Evolutionary conservation across 2,113 vertebrate species (phyloP).

Genomic region (Malaclemys terrapin): DNA sequence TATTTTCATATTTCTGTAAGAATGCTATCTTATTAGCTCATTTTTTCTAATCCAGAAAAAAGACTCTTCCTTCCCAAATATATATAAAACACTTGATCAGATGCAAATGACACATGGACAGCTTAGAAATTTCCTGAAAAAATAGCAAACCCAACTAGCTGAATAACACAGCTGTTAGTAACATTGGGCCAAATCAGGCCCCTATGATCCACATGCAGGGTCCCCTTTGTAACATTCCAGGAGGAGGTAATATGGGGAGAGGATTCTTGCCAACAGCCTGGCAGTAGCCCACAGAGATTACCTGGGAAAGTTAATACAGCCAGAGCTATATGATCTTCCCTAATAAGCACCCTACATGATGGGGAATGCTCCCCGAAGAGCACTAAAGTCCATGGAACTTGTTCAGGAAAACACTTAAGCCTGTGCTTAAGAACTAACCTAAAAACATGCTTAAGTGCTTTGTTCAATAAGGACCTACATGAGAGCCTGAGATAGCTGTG

Average conservation of each 20-base stretch:
- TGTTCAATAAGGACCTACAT: background rate
- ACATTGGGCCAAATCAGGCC: background rate
- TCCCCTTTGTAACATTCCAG: background rate
- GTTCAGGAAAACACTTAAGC: too few relatives aligned
- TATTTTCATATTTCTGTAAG: background rate
- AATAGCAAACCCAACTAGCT: fast-evolving
- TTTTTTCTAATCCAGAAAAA: background rate
- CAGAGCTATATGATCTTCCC: background rate
- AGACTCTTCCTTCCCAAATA: background rate
- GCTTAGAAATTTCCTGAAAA: background rate
- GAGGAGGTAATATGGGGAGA: background rate
- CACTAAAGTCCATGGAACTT: background rate
- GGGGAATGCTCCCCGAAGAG: background rate
- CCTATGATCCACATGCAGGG: background rate
- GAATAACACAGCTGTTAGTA: background rate
- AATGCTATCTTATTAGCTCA: background rate
- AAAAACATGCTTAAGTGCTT: background rate
- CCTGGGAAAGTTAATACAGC: background rate
- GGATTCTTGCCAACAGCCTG: background rate
- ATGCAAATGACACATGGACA: background rate
- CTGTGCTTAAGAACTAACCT: background rate
- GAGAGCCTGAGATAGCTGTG: background rate
- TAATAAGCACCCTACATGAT: background rate
- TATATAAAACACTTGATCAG: background rate
- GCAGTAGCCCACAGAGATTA: background rate